Conservation (phyloP, 2,113 vertebrate species). For the Pseudorectes ferrugineus region DNA sequence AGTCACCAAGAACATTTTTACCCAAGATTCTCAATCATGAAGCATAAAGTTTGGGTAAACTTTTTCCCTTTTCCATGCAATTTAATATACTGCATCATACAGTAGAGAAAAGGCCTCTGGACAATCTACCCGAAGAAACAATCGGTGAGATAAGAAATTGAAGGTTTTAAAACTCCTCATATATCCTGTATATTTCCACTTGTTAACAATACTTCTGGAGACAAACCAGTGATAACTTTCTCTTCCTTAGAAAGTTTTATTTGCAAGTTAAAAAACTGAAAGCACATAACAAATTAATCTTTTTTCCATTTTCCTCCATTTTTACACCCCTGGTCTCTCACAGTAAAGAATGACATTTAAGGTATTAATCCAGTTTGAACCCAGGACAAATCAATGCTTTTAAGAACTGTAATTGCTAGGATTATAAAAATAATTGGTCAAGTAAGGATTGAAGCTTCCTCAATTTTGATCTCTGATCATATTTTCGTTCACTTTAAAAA, state of each 20-base stretch:
- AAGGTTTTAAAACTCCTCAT: constrained; percentile 33
- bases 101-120: constrained; percentile 30
- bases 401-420: background rate
- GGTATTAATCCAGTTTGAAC: background rate
- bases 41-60: constrained; percentile 21
- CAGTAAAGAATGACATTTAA: background rate
- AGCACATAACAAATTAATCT: background rate
- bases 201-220: constrained; percentile 38
- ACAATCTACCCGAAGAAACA: constrained; percentile 37
- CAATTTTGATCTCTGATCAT: background rate
- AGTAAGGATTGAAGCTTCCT: background rate
- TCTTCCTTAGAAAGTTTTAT: constrained; percentile 20
- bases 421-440: background rate
- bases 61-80: constrained; percentile 20
- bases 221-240: constrained; percentile 8
- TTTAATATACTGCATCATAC: background rate
- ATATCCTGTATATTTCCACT: constrained; percentile 8
- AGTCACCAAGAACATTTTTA: constrained; percentile 52
- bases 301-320: background rate
- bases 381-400: background rate
- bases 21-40: constrained; percentile 14
- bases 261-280: constrained; percentile 34
- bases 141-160: constrained; percentile 29
- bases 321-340: background rate
- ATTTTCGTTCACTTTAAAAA: background rate